phyloP scores from a whole-genome alignment of 2,797 vertebrate species.

The Eremophila alpestris region DNA sequence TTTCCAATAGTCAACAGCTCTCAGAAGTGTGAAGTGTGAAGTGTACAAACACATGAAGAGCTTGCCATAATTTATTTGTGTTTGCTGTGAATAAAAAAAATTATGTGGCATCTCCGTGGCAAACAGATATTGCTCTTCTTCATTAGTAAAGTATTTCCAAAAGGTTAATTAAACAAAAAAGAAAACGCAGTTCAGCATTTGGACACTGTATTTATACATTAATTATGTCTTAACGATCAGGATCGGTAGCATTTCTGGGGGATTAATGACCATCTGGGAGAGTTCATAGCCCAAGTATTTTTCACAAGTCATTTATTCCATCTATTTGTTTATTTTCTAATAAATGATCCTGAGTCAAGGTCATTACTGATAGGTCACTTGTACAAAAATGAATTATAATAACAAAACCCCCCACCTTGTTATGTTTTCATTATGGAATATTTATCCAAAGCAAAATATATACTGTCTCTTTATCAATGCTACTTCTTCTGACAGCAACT shows the following conservation, averaged over 20 bases:
- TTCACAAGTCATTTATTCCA: slow-evolving; percentile 2
- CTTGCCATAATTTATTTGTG: slow-evolving; percentile 37
- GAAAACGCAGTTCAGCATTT: background rate
- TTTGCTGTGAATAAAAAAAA: slow-evolving; percentile 10
- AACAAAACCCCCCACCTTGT: background rate
- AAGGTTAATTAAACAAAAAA: slow-evolving; percentile 13
- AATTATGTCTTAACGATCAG: slow-evolving; percentile 9
- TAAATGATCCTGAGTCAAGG: background rate
- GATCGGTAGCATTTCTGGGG: background rate
- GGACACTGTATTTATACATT: background rate
- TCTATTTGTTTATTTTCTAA: slow-evolving; percentile 21
- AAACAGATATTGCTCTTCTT: background rate
- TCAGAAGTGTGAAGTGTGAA: slow-evolving; percentile 18
- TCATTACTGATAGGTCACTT: background rate
- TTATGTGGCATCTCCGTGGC: background rate
- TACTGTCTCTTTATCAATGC: background rate
- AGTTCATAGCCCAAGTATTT: background rate
- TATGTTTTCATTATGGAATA: background rate
- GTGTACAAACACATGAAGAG: slow-evolving; percentile 2
- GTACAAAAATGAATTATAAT: background rate
- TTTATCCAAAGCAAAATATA: background rate
- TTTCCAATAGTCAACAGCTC: slow-evolving; percentile 11
- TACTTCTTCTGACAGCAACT: background rate
- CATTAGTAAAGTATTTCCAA: slow-evolving; percentile 2
- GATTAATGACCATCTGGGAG: slow-evolving; percentile 14